Base-by-base conservation (phyloP, 2,797 vertebrate genomes). In the Margarornis squamiger region DNA sequence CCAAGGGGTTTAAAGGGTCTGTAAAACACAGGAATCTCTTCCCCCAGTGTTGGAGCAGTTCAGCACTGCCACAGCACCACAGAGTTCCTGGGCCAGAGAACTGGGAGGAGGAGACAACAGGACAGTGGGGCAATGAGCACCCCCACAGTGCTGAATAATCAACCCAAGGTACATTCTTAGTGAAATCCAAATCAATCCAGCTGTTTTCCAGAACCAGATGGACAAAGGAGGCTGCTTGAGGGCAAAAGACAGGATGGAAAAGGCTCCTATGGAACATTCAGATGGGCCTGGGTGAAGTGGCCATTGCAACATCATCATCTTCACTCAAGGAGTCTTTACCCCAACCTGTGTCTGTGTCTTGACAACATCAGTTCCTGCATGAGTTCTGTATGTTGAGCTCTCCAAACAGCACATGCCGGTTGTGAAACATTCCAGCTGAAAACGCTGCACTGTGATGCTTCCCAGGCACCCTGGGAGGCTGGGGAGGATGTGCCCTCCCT, bases 351-450 rank as follows among this genome's bases (percentile, higher is more conserved):
- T 8, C 54, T 2, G 2, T 24, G 54, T 17, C 62, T 65, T 26
- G 59, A 92, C 80, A 38, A 9, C 20, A 23, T 6, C 21, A 2
- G 26, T n/a, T 70, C 66, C 66, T 66, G 19, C 54, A 14, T 0
- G 9, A 77, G n/a, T 32, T 65, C 36, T 0, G 0, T 10, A 43
- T 79, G 15, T 18, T 9, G 34, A 62, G 12, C 57, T 74, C 7
- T 2, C 75, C n/a, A 15, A 38, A 87, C 32, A 65, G 80, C 38
- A 7, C 0, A 16, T 52, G 85, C 41, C 0, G 20, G 26, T 14
- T 72, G 24, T 27, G 57, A 57, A 70, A 38, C 0, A 0, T 1
- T 63, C 8, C 6, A 46, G 11, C 3, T 62, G 78, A 76, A 82
- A 77, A 13, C 0, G 1, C 58, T 4, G 67, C 2, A 5, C 39